A percentile compares a stretch with the other conserved stretches of the same genome.
Evolutionary conservation across 2,113 vertebrate genomes (phyloP).

Genomic region (Oreochromis spilurus): DNA sequence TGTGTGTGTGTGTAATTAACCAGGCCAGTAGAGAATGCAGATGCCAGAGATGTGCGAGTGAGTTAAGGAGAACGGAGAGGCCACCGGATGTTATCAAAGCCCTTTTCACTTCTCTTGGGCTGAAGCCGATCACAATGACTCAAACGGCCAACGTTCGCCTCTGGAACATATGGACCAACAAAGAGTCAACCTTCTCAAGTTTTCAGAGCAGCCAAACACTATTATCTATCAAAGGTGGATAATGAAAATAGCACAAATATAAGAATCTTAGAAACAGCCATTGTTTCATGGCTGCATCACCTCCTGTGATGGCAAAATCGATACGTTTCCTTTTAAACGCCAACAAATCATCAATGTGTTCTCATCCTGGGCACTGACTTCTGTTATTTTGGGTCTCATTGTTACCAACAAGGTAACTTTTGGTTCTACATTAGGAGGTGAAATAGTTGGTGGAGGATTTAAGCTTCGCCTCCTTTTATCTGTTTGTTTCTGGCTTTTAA

Average conservation of each 20-base stretch:
- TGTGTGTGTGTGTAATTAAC: slow-evolving; percentile 8
- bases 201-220: neutral
- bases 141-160: neutral
- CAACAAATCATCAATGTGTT: fast-evolving
- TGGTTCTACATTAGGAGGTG: neutral
- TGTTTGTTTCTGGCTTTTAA: neutral
- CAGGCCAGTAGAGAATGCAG: slow-evolving; percentile 22
- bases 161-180: neutral
- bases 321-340: neutral
- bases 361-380: neutral
- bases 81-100: slow-evolving; percentile 18
- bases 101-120: slow-evolving; percentile 35
- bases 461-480: neutral
- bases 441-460: neutral
- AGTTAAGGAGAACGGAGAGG: slow-evolving; percentile 32
- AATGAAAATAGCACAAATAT: neutral
- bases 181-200: neutral
- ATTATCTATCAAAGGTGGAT: neutral
- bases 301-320: neutral
- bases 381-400: neutral
- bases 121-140: slow-evolving; percentile 5
- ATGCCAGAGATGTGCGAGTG: slow-evolving; percentile 41
- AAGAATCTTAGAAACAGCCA: neutral
- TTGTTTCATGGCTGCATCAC: neutral
- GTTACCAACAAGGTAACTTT: neutral